Conservation (phyloP, 2,797 vertebrate genomes). For the Molossus molossus region DNA sequence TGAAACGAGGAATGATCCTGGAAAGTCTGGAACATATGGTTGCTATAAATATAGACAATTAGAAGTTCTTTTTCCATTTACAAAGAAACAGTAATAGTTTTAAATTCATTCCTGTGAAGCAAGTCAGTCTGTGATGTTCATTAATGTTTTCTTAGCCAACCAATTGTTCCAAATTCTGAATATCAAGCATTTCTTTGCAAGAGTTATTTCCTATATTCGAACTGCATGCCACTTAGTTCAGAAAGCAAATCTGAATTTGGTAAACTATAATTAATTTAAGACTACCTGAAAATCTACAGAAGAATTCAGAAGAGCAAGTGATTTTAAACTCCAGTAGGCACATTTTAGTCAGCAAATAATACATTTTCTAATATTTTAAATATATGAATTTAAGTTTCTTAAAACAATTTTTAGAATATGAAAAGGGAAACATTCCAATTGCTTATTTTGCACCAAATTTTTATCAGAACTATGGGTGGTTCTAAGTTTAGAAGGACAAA, state of each 20-base stretch:
- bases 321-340: slow-evolving; percentile 48
- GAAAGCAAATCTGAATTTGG: slow-evolving; percentile 61
- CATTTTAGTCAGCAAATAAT: slow-evolving; percentile 21
- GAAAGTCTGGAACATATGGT: slow-evolving; percentile 64
- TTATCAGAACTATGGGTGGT: slow-evolving; percentile 36
- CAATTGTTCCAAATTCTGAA: slow-evolving; percentile 76
- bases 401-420: slow-evolving; percentile 52
- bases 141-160: slow-evolving; percentile 75
- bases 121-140: slow-evolving; percentile 80
- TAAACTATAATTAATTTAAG: slow-evolving; percentile 63
- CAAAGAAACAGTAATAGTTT: slow-evolving; percentile 65
- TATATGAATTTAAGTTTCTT: slow-evolving; percentile 50
- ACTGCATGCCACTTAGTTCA: slow-evolving; percentile 13
- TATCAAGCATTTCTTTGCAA: slow-evolving; percentile 67
- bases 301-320: slow-evolving; percentile 53
- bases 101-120: slow-evolving; percentile 66
- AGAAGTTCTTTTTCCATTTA: slow-evolving; percentile 79
- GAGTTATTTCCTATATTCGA: slow-evolving; percentile 73
- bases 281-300: slow-evolving; percentile 49
- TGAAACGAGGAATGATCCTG: slow-evolving; percentile 45
- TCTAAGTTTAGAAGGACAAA: slow-evolving; percentile 51
- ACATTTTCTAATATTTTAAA: slow-evolving; percentile 37
- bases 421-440: slow-evolving; percentile 57
- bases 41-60: slow-evolving; percentile 70
- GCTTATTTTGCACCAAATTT: neutral